A percentile compares a stretch with the other conserved stretches of the same genome.
Conservation (phyloP, 2,113 vertebrate species). For the Myxocyprinus asiaticus region DNA sequence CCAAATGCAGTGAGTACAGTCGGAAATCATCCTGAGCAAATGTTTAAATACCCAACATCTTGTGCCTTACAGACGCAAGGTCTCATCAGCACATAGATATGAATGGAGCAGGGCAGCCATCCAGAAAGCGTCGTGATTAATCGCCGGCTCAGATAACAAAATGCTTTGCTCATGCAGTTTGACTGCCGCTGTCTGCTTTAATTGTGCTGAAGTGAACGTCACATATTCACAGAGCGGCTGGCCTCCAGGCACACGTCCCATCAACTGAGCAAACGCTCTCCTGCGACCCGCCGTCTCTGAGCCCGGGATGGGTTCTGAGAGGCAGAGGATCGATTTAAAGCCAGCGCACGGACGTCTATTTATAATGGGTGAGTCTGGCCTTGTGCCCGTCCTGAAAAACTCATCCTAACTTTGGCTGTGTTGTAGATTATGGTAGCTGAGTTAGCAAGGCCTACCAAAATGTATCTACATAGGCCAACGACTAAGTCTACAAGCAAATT, state of each 20-base stretch:
- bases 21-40: slow-evolving; percentile 5
- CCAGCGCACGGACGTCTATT: slow-evolving; percentile 26
- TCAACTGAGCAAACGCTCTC: slow-evolving; percentile 40
- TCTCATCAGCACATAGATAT: slow-evolving; percentile 42
- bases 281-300: slow-evolving; percentile 20
- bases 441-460: too few species aligned
- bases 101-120: slow-evolving; percentile 40
- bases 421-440: neutral
- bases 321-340: slow-evolving; percentile 49
- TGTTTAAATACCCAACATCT: neutral
- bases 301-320: slow-evolving; percentile 14
- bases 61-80: slow-evolving; percentile 17
- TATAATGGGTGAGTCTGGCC: slow-evolving; percentile 14
- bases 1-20: too few species aligned
- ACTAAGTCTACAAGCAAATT: too few species aligned
- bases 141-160: slow-evolving; percentile 61
- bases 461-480: too few species aligned
- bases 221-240: slow-evolving; percentile 30
- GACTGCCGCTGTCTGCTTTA: slow-evolving; percentile 53
- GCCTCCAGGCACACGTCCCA: slow-evolving; percentile 43
- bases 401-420: neutral
- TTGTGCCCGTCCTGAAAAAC: slow-evolving; percentile 24
- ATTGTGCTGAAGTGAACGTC: slow-evolving; percentile 52
- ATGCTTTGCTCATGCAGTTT: slow-evolving; percentile 57
- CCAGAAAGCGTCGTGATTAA: slow-evolving; percentile 59